phyloP scores from a whole-genome alignment of 2,888 invertebrate species.

The Xanthia icteritia region DNA sequence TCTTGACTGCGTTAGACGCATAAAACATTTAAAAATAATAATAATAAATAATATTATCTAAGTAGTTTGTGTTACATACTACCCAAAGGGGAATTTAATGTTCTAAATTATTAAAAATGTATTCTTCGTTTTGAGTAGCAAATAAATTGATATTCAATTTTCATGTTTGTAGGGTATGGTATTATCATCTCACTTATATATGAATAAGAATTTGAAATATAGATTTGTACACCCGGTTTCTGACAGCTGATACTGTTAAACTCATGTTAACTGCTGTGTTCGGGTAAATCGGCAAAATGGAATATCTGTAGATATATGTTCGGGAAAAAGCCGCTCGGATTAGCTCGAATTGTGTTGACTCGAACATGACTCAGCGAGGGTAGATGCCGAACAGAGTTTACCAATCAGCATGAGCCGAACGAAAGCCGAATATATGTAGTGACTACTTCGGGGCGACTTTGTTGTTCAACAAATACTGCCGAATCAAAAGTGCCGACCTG shows the following conservation, averaged over 20 bases:
- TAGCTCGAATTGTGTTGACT: background rate
- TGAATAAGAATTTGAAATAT: background rate
- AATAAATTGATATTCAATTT: conserved; percentile 35
- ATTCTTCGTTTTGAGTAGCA: conserved; percentile 29
- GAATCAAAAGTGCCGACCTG: background rate
- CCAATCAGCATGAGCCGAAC: background rate
- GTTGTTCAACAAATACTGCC: background rate
- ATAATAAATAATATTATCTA: conserved; percentile 12
- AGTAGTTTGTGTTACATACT: conserved; percentile 42
- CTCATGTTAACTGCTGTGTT: background rate
- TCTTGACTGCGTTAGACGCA: conserved; percentile 55
- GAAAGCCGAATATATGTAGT: background rate
- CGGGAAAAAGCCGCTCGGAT: background rate
- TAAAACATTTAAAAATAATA: conserved; percentile 29
- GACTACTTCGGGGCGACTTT: background rate
- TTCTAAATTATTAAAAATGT: conserved; percentile 24
- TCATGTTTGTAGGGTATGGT: conserved; percentile 35
- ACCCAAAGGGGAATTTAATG: conserved; percentile 43
- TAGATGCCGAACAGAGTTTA: background rate
- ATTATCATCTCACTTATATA: conserved; percentile 23
- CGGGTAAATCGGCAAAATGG: background rate
- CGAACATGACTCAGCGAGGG: background rate
- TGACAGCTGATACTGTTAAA: background rate
- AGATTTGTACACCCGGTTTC: background rate
- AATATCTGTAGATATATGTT: background rate